phyloP scores from a whole-genome alignment of 2,797 vertebrate genomes.

The Ceryle rudis region DNA sequence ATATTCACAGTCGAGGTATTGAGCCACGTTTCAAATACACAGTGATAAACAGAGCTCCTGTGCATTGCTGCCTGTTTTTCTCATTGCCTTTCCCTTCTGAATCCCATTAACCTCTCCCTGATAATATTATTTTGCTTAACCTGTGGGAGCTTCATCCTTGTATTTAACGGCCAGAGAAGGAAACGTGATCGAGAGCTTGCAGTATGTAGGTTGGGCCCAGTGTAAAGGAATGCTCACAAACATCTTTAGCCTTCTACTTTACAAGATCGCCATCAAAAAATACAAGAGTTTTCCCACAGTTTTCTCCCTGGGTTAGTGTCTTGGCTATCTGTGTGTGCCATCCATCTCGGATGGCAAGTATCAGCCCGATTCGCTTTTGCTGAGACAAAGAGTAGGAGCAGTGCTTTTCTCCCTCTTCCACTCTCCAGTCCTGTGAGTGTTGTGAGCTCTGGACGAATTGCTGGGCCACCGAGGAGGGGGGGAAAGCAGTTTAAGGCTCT shows the following conservation, averaged over 20 bases:
- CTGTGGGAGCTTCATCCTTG: not conserved
- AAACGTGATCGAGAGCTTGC: not conserved
- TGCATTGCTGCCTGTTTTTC: not conserved
- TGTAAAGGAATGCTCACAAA: not conserved
- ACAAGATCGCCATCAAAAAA: not conserved
- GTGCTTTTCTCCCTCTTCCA: not conserved
- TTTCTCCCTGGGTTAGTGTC: not conserved
- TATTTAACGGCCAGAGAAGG: not conserved
- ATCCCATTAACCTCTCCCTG: not conserved
- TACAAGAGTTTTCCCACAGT: fast-evolving
- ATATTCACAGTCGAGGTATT: not conserved
- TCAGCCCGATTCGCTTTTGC: not conserved
- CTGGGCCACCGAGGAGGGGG: not conserved
- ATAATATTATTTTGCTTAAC: not conserved
- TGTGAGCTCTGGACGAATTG: not conserved
- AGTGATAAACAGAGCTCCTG: not conserved
- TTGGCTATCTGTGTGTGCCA: not conserved
- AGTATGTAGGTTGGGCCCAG: not conserved
- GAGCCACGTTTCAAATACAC: not conserved
- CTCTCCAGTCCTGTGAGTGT: not conserved
- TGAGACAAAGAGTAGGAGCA: not conserved
- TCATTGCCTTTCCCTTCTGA: not conserved
- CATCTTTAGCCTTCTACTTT: not conserved
- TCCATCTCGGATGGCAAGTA: not conserved
- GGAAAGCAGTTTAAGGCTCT: not conserved